These are phyloP conservation scores for Tenthredo notha DNA, from an alignment of 2,888 invertebrate species.

Conservation along the genomic window DNA sequence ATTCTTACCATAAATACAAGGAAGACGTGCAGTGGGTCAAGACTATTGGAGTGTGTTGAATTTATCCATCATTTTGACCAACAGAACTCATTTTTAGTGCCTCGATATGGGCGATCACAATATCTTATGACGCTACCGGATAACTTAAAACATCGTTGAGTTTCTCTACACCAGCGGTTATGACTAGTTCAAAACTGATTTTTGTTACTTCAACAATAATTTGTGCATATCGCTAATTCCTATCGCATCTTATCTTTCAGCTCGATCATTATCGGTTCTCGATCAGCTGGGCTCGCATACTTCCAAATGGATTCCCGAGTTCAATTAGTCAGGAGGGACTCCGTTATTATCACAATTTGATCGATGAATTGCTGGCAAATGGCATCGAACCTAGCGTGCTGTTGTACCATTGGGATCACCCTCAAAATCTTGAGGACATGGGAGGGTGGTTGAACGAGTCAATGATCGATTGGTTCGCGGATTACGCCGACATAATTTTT, in stretches of 20 bases:
- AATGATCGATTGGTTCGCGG: conserved; percentile 83
- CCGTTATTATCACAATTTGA: conserved; percentile 88
- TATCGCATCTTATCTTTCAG: conserved; percentile 56
- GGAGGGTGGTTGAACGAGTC: conserved; percentile 86
- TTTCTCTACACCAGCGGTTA: conserved; percentile 31
- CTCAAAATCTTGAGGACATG: conserved; percentile 83
- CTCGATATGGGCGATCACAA: too few species aligned
- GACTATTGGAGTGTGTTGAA: conserved; percentile 78
- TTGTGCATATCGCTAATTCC: too few species aligned
- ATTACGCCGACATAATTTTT: conserved; percentile 83
- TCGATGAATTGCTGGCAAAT: conserved; percentile 83
- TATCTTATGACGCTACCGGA: too few species aligned
- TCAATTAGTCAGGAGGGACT: conserved; percentile 86
- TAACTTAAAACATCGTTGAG: too few species aligned
- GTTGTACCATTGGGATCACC: conserved; percentile 80
- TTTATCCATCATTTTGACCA: too few species aligned
- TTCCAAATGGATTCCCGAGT: conserved; percentile 75
- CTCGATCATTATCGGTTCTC: conserved; percentile 63
- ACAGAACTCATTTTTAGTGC: too few species aligned
- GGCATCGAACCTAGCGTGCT: conserved; percentile 81
- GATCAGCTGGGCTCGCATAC: conserved; percentile 65
- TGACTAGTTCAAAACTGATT: too few species aligned
- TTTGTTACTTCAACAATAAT: too few species aligned
- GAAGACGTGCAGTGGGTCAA: conserved; percentile 82
- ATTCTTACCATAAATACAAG: conserved; percentile 84